Conservation (phyloP, 2,797 vertebrate genomes). For the Mastacembelus armatus region DNA sequence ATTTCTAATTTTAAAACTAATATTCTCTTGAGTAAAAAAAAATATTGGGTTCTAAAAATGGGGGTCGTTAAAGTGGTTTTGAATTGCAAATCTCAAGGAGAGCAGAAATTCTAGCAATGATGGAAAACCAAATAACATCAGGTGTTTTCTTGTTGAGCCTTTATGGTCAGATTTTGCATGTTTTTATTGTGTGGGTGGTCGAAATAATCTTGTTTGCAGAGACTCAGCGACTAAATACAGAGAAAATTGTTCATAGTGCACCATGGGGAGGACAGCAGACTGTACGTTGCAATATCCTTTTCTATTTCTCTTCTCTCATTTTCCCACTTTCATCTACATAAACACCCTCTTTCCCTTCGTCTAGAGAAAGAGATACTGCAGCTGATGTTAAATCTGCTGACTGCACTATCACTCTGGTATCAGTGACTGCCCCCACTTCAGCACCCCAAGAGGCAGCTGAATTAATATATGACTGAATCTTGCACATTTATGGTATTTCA, state of each 20-base stretch:
- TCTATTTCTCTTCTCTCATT: slow-evolving; percentile 22
- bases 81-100: slow-evolving; percentile 56
- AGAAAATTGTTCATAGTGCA: slow-evolving; percentile 33
- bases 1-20: slow-evolving; percentile 24
- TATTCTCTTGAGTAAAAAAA: slow-evolving; percentile 11
- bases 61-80: slow-evolving; percentile 44
- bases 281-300: slow-evolving; percentile 24
- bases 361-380: slow-evolving; percentile 43
- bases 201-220: slow-evolving; percentile 58
- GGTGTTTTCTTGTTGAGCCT: slow-evolving; percentile 33
- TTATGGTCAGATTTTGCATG: slow-evolving; percentile 22
- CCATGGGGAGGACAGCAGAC: slow-evolving; percentile 11
- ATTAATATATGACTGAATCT: slow-evolving; percentile 62
- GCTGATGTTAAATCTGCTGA: slow-evolving; percentile 69
- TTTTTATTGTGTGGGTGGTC: slow-evolving; percentile 29
- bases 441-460: slow-evolving; percentile 57
- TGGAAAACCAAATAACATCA: slow-evolving; percentile 36
- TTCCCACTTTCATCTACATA: slow-evolving; percentile 28
- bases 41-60: slow-evolving; percentile 14
- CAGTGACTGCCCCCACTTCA: slow-evolving; percentile 43
- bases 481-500: slow-evolving; percentile 53
- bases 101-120: slow-evolving; percentile 28
- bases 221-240: slow-evolving; percentile 33
- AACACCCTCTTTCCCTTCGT: slow-evolving; percentile 16
- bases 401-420: slow-evolving; percentile 64